These are phyloP conservation scores for Hydrolagus affinis DNA, from an alignment of 2,113 vertebrate species.

Conservation along the genomic window DNA sequence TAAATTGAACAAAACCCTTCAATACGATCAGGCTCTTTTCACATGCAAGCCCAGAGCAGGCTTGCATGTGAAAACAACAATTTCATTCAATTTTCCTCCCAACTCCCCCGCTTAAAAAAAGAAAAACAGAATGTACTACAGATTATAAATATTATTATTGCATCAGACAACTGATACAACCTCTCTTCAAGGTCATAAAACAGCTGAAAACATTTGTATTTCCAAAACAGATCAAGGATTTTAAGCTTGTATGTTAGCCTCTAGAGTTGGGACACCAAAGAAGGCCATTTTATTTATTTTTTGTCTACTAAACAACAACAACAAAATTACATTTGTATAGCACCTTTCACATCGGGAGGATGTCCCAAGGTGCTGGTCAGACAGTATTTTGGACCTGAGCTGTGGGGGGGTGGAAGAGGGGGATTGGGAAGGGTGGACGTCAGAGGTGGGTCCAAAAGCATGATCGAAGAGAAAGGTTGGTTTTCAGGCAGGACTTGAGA, in stretches of 20 bases:
- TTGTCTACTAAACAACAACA: slow-evolving; percentile 61
- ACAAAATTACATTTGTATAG: no score
- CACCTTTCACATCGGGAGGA: no score
- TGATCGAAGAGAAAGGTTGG: no score
- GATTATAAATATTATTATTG: slow-evolving; percentile 56
- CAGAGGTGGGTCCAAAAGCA: no score
- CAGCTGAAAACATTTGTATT: slow-evolving; percentile 73
- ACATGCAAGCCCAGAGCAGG: no score
- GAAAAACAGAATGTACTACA: slow-evolving; percentile 57
- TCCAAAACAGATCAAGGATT: slow-evolving; percentile 73
- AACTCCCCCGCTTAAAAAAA: neutral
- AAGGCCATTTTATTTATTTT: slow-evolving; percentile 59
- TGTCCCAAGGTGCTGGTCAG: no score
- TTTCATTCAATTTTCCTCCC: neutral
- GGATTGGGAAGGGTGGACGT: no score
- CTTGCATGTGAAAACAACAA: no score
- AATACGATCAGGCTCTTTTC: neutral
- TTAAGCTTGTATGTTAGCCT: slow-evolving; percentile 73
- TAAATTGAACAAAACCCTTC: neutral
- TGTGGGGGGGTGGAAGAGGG: no score
- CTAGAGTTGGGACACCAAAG: slow-evolving; percentile 66
- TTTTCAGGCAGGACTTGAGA: no score
- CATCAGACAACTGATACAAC: slow-evolving; percentile 59
- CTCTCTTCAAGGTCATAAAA: slow-evolving; percentile 72
- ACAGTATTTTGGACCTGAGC: no score